These are phyloP conservation scores for Leptonema lineaticorne DNA, from an alignment of 1,140 invertebrate genomes.

Conservation along the genomic window DNA sequence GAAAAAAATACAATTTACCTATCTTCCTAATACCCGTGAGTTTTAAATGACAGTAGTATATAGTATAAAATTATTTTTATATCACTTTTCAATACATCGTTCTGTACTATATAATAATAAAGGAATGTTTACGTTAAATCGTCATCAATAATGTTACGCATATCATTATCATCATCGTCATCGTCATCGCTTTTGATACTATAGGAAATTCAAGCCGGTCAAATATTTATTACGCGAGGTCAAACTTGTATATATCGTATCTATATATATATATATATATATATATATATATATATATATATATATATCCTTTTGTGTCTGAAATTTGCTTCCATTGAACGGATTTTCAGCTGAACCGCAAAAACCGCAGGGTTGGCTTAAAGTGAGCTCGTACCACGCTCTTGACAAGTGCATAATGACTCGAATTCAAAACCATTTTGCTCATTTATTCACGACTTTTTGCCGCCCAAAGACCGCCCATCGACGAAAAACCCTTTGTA, in stretches of 20 bases:
- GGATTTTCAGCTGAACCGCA: background rate
- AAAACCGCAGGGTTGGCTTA: background rate
- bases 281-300: background rate
- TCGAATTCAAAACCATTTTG: background rate
- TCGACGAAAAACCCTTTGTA: too few species aligned
- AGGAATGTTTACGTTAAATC: too few species aligned
- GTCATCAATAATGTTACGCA: too few species aligned
- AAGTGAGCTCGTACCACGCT: background rate
- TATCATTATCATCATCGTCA: background rate
- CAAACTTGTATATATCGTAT: background rate
- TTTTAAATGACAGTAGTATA: too few species aligned
- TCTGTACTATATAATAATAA: too few species aligned
- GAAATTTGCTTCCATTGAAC: background rate
- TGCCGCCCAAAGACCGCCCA: background rate
- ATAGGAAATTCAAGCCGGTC: background rate
- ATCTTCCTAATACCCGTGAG: too few species aligned
- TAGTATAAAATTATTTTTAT: too few species aligned
- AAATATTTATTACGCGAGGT: background rate
- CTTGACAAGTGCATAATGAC: conserved; percentile 22
- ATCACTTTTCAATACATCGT: too few species aligned
- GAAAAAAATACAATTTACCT: too few species aligned
- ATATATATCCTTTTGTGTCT: background rate
- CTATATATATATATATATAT: background rate
- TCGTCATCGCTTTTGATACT: background rate
- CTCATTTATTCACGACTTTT: background rate